Base-by-base conservation (phyloP, 1,140 invertebrate genomes). In the Bombus consobrinus region DNA sequence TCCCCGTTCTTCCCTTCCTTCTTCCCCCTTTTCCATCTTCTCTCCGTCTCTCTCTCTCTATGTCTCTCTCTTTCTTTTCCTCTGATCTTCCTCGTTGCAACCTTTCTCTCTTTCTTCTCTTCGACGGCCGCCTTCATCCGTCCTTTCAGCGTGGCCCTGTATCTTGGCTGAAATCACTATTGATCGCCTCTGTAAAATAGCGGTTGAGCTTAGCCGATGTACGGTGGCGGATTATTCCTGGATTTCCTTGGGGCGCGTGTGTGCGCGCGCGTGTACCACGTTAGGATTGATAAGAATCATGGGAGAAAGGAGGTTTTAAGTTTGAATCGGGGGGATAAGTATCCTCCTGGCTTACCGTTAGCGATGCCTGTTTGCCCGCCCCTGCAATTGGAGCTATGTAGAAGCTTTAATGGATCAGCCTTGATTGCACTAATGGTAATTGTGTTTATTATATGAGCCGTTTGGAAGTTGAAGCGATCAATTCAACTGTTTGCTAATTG, bases 111-210 rank as follows among this genome's bases (percentile, higher is more conserved):
- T 62, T 62, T 62, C 59, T n/a, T 62, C 59, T 28, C n/a, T 39
- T 59, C 32, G 34, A 57, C 32, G 59, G 59, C 71, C n/a, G 28
- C 22, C 71, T 59, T 74, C 57, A 43, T 79, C 43, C 69, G 59
- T 66, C 59, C 83, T 80, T 85, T 73, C 75, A 76, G 0, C 39
- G 53, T 64, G 75, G 64, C n/a, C 53, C 66, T 69, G 83, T 85
- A 78, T 80, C 83, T 71, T 71, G 34, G 74, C 47, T 43, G 68
- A 85, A 83, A 89, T 89, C 87, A 47, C 75, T 81, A 89, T 89
- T 77, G 88, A 88, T 89, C 83, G 83, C 64, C 74, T 28, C 85
- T 59, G 86, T 77, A 53, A 89, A 86, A 88, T 82, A 88, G 83
- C 43, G 81, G 75, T 88, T 76, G 76, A 86, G 83, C 78, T 88